Evolutionary conservation across 2,888 invertebrate species (phyloP), one percentile per base, ranked within the genome.

Genomic region (Chymomyza caudatula): DNA sequence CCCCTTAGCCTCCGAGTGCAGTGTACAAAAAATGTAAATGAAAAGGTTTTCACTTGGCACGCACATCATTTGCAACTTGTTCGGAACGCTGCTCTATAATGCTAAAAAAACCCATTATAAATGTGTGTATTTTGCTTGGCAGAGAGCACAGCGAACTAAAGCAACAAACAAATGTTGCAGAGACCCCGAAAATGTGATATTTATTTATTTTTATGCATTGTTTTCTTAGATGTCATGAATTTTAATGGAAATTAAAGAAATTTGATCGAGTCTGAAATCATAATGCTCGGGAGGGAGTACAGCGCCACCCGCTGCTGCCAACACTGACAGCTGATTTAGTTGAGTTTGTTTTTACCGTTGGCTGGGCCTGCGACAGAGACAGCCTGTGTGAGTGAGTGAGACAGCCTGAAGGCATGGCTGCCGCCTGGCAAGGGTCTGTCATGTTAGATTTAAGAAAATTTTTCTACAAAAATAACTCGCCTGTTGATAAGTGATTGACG

Each of bases 401-500:
- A 37, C 29, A 55, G 17, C 42, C 19, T 42, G 17, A 17, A 55
- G 42, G n/a, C 17, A 42, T 17, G 19, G 44, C 43, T 57, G 43
- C 37, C 56, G 11, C 15, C n/a, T 20, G 43, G 42, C 19, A 17
- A 56, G 69, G 74, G 72, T 72, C 71, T 60, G 42, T 59, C 62
- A 49, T 70, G 73, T 74, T 65, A 37, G 29, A 37, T 37, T 37
- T 37, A 37, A 37, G 74, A 43, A 69, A 73, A 69, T 75, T 71
- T 69, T 47, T 69, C 60, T 71, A 81, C 77, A 59, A 68, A 83
- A 83, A 83, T 83, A 83, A 80, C 82, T 73, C 52, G 53, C 57
- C 67, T 15, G 79, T 85, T 83, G 82, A 83, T 83, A 85, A 83
- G 83, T 83, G 82, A 83, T 83, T 83, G 82, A 85, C 85, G 82